These are phyloP conservation scores for Euwallacea similis DNA, from an alignment of 1,140 invertebrate genomes.

Conservation along the genomic window DNA sequence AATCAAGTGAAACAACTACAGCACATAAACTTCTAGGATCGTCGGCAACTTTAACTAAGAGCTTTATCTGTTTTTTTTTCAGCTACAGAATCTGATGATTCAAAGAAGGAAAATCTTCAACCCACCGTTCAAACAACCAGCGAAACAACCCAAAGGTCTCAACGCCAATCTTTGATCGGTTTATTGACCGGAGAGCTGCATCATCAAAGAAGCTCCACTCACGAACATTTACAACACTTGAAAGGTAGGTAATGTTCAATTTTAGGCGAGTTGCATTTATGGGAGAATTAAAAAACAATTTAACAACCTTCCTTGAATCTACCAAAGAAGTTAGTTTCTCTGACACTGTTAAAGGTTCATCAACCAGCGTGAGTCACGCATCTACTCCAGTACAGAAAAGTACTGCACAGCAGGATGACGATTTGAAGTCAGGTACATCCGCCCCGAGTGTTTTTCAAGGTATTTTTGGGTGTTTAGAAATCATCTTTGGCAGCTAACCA, in stretches of 20 bases:
- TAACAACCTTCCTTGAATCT: background rate
- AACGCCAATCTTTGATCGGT: conserved; percentile 70
- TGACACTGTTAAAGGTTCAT: conserved; percentile 56
- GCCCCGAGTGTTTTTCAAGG: conserved; percentile 39
- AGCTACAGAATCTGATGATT: conserved; percentile 49
- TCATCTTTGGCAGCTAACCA: conserved; percentile 8
- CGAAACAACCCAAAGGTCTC: conserved; percentile 59
- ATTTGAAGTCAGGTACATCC: conserved; percentile 36
- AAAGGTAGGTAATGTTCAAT: conserved; percentile 30
- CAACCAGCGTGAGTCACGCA: conserved; percentile 59
- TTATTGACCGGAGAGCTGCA: conserved; percentile 64
- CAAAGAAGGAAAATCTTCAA: conserved; percentile 45
- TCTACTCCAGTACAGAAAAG: conserved; percentile 60
- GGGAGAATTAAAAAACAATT: background rate
- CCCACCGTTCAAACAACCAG: conserved; percentile 49
- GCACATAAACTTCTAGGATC: background rate
- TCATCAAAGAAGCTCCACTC: conserved; percentile 33
- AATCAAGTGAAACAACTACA: too few relatives aligned
- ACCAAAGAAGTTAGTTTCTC: background rate
- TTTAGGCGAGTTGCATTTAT: background rate
- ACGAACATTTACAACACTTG: conserved; percentile 36
- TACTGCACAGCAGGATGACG: conserved; percentile 45
- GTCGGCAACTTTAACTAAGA: background rate
- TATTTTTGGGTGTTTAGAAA: conserved; percentile 20
- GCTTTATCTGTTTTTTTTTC: conserved; percentile 7